A percentile compares a stretch with the other conserved stretches of the same genome.
phyloP scores from a whole-genome alignment of 2,888 invertebrate genomes.

The Drosophila lacicola region DNA sequence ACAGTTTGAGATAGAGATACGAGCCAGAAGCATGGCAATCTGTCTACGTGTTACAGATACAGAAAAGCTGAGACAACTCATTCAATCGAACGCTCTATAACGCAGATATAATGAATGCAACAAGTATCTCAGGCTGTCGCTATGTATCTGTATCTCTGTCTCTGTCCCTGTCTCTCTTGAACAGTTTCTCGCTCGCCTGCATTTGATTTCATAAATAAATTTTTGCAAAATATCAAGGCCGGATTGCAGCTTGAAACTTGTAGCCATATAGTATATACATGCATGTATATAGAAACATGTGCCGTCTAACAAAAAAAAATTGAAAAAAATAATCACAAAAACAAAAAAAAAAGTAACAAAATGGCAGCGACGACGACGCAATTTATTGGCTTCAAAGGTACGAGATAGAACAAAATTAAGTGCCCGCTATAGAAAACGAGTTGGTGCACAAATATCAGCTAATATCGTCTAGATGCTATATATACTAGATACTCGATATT shows the following conservation, averaged over 20 bases:
- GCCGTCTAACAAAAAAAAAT: constrained; percentile 38
- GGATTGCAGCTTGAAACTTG: constrained; percentile 75
- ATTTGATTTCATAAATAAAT: constrained; percentile 81
- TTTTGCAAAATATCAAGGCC: constrained; percentile 80
- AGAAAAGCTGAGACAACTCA: constrained; percentile 52
- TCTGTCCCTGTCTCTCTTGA: constrained; percentile 8
- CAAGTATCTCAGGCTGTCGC: constrained; percentile 67
- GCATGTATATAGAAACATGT: constrained; percentile 37
- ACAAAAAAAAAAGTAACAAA: constrained; percentile 38
- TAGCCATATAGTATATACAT: constrained; percentile 57
- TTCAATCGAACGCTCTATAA: constrained; percentile 67
- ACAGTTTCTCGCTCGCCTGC: constrained; percentile 62
- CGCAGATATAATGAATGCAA: constrained; percentile 71
- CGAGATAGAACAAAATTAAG: constrained; percentile 63
- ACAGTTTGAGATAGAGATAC: constrained; percentile 29
- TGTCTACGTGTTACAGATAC: constrained; percentile 54
- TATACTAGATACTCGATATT: constrained; percentile 34
- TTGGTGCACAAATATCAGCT: constrained; percentile 69
- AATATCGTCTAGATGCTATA: constrained; percentile 46
- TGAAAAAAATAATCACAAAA: constrained; percentile 32
- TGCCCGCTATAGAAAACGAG: constrained; percentile 59
- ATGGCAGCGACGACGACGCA: constrained; percentile 58
- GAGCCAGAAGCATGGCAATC: constrained; percentile 34
- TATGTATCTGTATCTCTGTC: constrained; percentile 30
- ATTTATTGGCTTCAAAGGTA: constrained; percentile 80